Base-by-base conservation (phyloP, 2,888 invertebrate genomes). In the Caenorhabditis becei region DNA sequence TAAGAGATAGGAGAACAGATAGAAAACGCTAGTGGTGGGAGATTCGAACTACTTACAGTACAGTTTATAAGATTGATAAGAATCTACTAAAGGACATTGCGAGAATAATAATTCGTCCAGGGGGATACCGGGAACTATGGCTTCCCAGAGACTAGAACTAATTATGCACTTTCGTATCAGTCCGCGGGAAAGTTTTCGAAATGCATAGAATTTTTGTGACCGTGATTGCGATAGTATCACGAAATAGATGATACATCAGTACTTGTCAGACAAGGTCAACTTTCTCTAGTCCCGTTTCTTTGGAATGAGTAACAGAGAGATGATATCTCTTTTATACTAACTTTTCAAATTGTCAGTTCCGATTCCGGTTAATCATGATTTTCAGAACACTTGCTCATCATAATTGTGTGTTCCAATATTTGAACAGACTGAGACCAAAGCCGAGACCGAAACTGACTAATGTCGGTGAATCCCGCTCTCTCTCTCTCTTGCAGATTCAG, bases 151-250 rank as follows among this genome's bases (percentile, higher is more conserved):
- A 10, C 47, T 41, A 5, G 47, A 47, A 47, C 47, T 47, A 18
- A 47, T 47, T 18, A 10, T 47, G 47, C 11, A 47, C 47, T 47
- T 47, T 47, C 47, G 18, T 47, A 47, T 47, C 47, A 47, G 47
- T 47, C 4, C 18, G 47, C 47, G 47, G 47, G 18, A 47, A 18
- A 47, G 47, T 47, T 47, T 47, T 18, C 2, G 47, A 47, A 47
- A 47, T 47, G 18, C 18, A 18, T 18, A 11, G 20, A 47, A 47
- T 18, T 47, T 47, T 20, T 47, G 47, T 47, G 47, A 47, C 47
- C 18, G 14, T 32, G 32, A 7, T 7, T 32, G 4, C 32, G 41
- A 41, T 14, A 14, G 2, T 7, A 41, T 41, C 7, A 41, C 41
- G 14, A 14, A 41, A 41, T n/a, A n/a, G 14, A 5, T 14, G 41